Evolutionary conservation across 2,113 vertebrate species (phyloP).

Genomic region (Saccopteryx leptura): DNA sequence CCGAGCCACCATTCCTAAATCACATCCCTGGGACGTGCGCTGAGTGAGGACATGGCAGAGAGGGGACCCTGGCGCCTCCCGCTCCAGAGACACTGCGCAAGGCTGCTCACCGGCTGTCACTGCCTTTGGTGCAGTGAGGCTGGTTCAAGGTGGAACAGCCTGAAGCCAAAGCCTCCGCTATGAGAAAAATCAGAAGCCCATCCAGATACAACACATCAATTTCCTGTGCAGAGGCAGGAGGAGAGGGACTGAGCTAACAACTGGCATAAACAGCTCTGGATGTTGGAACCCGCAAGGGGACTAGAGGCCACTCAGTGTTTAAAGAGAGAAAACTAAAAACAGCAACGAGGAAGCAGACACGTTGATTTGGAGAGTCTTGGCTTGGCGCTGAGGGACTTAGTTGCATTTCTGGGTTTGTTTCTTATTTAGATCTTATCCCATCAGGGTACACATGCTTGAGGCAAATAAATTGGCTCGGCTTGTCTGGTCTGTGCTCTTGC

Average conservation of each 20-base stretch:
- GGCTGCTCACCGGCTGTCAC: conserved; percentile 68
- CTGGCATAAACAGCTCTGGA: neutral
- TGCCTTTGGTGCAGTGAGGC: conserved; percentile 65
- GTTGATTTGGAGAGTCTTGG: neutral
- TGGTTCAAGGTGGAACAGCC: conserved; percentile 76
- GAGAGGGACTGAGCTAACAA: neutral
- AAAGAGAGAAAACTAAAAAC: neutral
- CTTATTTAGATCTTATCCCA: neutral
- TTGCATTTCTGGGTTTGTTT: neutral
- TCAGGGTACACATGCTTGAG: accelerated
- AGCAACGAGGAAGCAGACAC: neutral
- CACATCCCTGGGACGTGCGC: conserved; percentile 41
- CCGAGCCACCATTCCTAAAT: conserved; percentile 20
- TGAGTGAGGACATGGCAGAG: conserved; percentile 33
- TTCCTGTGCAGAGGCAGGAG: conserved; percentile 46
- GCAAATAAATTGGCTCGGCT: neutral
- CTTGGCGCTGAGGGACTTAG: neutral
- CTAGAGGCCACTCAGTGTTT: neutral
- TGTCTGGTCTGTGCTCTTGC: neutral
- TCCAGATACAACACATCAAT: conserved; percentile 68
- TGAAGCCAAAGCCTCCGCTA: conserved; percentile 71
- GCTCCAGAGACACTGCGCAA: conserved; percentile 21
- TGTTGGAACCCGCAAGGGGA: neutral
- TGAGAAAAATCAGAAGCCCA: conserved; percentile 58
- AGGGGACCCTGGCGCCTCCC: neutral